Evolutionary conservation across 2,888 invertebrate genomes (phyloP).

Genomic region (Lampropteryx suffumata): DNA sequence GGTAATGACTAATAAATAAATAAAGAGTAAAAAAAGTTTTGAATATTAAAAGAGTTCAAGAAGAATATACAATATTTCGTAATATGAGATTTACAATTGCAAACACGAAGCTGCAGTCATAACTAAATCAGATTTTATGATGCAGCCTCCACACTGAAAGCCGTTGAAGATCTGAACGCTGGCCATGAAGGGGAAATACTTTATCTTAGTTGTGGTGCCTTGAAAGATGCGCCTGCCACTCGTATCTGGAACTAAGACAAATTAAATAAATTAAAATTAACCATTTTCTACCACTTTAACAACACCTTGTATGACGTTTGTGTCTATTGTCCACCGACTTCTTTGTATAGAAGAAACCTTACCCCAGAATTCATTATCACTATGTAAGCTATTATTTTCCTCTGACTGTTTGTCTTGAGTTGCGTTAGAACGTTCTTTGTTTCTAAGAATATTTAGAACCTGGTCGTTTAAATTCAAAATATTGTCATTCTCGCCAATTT

Average conservation of each 20-base stretch:
- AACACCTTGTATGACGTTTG: too few relatives aligned
- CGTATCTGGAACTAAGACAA: conserved; percentile 33
- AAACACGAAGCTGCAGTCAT: conserved; percentile 70
- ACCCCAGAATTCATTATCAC: conserved; percentile 60
- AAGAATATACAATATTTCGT: not conserved
- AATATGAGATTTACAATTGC: conserved; percentile 55
- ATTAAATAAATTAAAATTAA: not conserved
- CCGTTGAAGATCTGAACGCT: conserved; percentile 60
- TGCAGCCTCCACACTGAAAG: conserved; percentile 66
- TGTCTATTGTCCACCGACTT: too few relatives aligned
- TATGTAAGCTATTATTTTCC: conserved; percentile 29
- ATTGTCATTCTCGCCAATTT: conserved; percentile 34
- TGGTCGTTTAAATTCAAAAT: conserved; percentile 19
- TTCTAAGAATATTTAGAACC: conserved; percentile 12
- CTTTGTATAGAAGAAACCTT: conserved; percentile 27
- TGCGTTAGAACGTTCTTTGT: conserved; percentile 3
- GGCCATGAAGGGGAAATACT: conserved; percentile 65
- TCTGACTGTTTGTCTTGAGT: conserved; percentile 16
- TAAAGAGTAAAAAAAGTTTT: not conserved
- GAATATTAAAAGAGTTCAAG: not conserved
- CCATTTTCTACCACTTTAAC: too few relatives aligned
- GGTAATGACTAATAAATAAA: too few relatives aligned
- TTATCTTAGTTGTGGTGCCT: conserved; percentile 53
- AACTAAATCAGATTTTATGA: conserved; percentile 63
- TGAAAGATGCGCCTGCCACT: conserved; percentile 50